Base-by-base conservation (phyloP, 2,888 invertebrate genomes). In the Tenthredo amoena region DNA sequence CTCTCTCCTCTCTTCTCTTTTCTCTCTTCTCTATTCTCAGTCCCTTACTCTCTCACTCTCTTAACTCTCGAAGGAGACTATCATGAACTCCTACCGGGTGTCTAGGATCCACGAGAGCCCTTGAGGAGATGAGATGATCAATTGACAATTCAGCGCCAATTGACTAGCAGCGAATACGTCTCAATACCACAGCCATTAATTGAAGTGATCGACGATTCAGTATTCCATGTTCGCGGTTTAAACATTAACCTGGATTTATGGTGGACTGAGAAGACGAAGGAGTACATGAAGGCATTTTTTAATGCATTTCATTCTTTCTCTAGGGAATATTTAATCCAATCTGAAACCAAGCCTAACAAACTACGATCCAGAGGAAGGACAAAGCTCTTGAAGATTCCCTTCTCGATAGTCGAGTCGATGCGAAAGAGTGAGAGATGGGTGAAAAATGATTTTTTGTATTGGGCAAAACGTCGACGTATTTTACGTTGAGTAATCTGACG, bases 41-140 rank as follows among this genome's bases (percentile, higher is more conserved):
- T 77, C 84, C 71, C 82, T 77, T 83, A 55, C 76, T 65, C 76
- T 68, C 83, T 62, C 72, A 31, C 81, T 31, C 81, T 74, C 74
- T n/a, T 40, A 26, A 34, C 84, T 84, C 74, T 74, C 65, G 37
- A 76, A 43, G 65, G 68, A 31, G 55, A 47, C 62, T 71, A 47
- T 77, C 72, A 81, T 83, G 79, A 62, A 58, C 85, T 84, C 86
- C 86, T 87, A 87, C 85, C 87, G 86, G 86, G 86, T 87, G 86
- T 87, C 81, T 62, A 81, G 81, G 81, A 62, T 62, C 62, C 40
- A 15, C 58, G 58, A 81, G 81, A 81, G 81, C 40, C 62, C 62
- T 62, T 81, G 15, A 55, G 34, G 18, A 50, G 50, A 55, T 50
- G 50, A 77, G 77, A 77, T 50, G 55, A 77, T 77, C 77, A 55